Conservation (phyloP, 2,888 invertebrate species). For the Acanthopleura granulata region DNA sequence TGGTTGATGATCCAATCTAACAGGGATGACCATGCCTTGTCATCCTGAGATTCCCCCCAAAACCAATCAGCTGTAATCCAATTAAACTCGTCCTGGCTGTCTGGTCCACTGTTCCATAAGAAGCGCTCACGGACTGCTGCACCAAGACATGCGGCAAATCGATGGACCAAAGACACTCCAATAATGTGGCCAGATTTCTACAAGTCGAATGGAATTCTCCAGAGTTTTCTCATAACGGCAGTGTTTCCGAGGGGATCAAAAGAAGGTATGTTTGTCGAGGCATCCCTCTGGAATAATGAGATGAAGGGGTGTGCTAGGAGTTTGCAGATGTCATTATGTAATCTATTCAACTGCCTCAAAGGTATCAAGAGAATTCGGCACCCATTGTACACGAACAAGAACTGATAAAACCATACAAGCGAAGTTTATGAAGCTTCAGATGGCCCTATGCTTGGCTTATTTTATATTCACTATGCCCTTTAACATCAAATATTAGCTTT, state of each 20-base stretch:
- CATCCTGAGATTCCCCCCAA: not conserved
- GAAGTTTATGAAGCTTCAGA: too few relatives aligned
- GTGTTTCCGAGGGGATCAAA: not conserved
- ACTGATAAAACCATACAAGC: too few relatives aligned
- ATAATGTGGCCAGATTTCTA: not conserved
- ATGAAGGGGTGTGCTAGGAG: too few relatives aligned
- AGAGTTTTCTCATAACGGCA: not conserved
- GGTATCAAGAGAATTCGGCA: too few relatives aligned
- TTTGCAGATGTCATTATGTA: too few relatives aligned
- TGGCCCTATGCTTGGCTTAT: too few relatives aligned
- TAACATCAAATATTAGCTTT: too few relatives aligned
- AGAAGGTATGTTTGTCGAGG: not conserved
- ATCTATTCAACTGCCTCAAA: too few relatives aligned
- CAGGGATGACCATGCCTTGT: not conserved
- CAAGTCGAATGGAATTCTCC: not conserved
- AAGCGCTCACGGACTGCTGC: not conserved
- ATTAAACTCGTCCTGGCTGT: not conserved
- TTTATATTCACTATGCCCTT: too few relatives aligned
- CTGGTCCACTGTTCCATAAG: not conserved
- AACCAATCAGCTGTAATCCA: constrained; percentile 7
- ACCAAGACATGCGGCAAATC: constrained; percentile 1
- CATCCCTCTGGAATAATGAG: not conserved
- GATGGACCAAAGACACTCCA: not conserved
- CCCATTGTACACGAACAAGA: too few relatives aligned
- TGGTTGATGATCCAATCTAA: not conserved